Base-by-base conservation (phyloP, 2,888 invertebrate species). In the Caenorhabditis becei region DNA sequence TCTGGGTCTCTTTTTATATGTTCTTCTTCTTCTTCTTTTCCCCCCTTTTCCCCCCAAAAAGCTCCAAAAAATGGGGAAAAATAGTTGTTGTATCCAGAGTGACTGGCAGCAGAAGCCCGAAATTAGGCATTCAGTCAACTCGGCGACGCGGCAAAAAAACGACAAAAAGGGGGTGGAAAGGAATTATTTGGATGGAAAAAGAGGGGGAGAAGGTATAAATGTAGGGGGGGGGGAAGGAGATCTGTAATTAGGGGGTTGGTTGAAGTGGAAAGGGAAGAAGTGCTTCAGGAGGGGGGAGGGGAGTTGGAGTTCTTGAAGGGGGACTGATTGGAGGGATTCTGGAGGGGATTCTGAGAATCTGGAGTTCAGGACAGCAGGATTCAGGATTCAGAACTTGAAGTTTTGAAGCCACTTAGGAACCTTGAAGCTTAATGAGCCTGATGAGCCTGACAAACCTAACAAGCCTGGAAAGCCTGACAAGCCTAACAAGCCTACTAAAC, bases 61-160 rank as follows among this genome's bases (percentile, higher is more conserved):
- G 18, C 20, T 8, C 14, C n/a, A 23, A 18, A 59, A 37, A 59
- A 35, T 35, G 20, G 16, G 23, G 37, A 61, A 61, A 2, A 23
- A 24, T 61, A 41, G 32, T 32, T 7, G 32, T 32, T 32, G 32
- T 32, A 32, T 32, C 5, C 10, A 32, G 58, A 58, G 35, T 44
- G 44, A 44, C 44, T 32, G 32, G 32, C 41, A 14, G 41, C 10
- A 3, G 49, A 18, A 18, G 44, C 44, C 44, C 20, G n/a, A 47
- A 35, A 65, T 65, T 65, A 69, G 49, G 20, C 49, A 56, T 69
- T 58, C 58, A 26, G 44, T 28, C 66, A 53, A 23, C 53, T 53
- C 37, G 66, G 14, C 20, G 56, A 67, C 20, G 32, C 51, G 32
- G 37, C 53, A 41, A 69, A 58, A 58, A 56, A 67, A 41, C 24